phyloP scores from a whole-genome alignment of 2,888 invertebrate species.

The Selenia dentaria region DNA sequence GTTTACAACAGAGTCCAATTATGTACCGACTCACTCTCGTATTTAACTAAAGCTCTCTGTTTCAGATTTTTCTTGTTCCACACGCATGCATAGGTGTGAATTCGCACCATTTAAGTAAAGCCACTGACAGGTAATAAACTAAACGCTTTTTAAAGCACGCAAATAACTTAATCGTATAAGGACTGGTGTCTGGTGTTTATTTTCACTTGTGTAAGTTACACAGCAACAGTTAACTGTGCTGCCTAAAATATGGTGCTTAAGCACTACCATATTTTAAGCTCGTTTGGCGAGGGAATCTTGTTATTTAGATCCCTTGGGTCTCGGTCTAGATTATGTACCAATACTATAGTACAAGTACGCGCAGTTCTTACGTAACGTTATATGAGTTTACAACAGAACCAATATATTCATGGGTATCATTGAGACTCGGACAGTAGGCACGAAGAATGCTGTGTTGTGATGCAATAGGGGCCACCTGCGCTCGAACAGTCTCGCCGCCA shows the following conservation, averaged over 20 bases:
- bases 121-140: slow-evolving; percentile 24
- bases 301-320: not conserved
- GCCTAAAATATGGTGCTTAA: too few relatives aligned
- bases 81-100: slow-evolving; percentile 26
- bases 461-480: slow-evolving; percentile 65
- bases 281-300: not conserved
- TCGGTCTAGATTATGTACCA: not conserved
- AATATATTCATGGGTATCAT: slow-evolving; percentile 28
- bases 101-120: slow-evolving; percentile 27
- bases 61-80: slow-evolving; percentile 17
- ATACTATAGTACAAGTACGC: not conserved
- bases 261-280: slow-evolving; percentile 17
- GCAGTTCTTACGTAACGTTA: slow-evolving; percentile 2
- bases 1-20: too few relatives aligned
- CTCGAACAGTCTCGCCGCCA: slow-evolving; percentile 62
- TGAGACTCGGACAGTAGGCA: slow-evolving; percentile 25
- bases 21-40: too few relatives aligned
- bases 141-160: slow-evolving; percentile 24
- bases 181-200: slow-evolving; percentile 21
- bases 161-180: slow-evolving; percentile 34
- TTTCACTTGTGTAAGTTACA: slow-evolving; percentile 16
- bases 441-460: slow-evolving; percentile 59
- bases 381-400: slow-evolving; percentile 23
- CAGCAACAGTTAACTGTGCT: too few relatives aligned
- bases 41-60: not conserved